A percentile compares a stretch with the other conserved stretches of the same genome.
These are phyloP conservation scores for Brachypalpus laphriformis DNA, from an alignment of 2,888 invertebrate species.

Conservation along the genomic window DNA sequence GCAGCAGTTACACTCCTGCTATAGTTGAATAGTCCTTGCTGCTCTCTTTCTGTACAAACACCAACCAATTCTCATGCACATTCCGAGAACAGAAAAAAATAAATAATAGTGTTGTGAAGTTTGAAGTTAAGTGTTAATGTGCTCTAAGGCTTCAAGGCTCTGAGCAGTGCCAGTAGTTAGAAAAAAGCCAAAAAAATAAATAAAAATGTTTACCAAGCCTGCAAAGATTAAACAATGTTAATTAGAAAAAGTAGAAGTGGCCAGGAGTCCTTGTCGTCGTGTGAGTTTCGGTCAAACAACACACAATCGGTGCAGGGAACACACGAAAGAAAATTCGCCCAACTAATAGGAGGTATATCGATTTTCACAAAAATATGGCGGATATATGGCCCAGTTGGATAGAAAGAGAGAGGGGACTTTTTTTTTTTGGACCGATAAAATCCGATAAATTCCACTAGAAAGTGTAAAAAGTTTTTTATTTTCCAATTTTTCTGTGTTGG, in stretches of 20 bases:
- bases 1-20: constrained; percentile 46
- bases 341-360: constrained; percentile 74
- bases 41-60: constrained; percentile 38
- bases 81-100: not conserved
- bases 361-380: constrained; percentile 74
- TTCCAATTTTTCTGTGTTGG: constrained; percentile 17
- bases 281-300: constrained; percentile 39
- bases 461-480: constrained; percentile 64
- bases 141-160: constrained; percentile 4
- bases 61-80: constrained; percentile 27
- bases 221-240: constrained; percentile 63
- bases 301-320: constrained; percentile 60
- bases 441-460: constrained; percentile 73
- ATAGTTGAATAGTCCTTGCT: constrained; percentile 40
- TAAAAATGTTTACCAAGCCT: constrained; percentile 35
- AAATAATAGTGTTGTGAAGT: constrained; percentile 41
- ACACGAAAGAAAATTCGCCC: constrained; percentile 68
- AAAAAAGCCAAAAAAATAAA: too few species aligned
- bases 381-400: constrained; percentile 56
- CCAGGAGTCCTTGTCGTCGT: constrained; percentile 46
- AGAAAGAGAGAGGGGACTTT: constrained; percentile 63
- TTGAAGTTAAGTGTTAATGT: constrained; percentile 30
- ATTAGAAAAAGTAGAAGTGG: constrained; percentile 66
- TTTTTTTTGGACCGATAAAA: constrained; percentile 69
- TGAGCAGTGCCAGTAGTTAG: not conserved